phyloP scores from a whole-genome alignment of 2,888 invertebrate species.

The Lasioglossum leucozonium region DNA sequence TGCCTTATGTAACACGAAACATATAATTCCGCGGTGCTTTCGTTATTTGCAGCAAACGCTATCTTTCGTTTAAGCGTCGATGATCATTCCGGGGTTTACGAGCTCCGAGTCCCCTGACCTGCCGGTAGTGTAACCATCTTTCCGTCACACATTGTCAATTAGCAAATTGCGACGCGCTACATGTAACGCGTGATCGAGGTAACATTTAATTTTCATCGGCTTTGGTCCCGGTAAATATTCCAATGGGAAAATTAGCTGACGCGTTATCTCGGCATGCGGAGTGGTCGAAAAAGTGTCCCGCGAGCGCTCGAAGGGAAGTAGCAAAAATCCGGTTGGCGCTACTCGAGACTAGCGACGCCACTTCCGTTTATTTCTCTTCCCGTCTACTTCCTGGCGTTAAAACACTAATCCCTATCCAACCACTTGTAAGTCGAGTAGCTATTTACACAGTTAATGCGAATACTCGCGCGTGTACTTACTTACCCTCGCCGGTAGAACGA shows the following conservation, averaged over 20 bases:
- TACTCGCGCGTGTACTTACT: slow-evolving; percentile 69
- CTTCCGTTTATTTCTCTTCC: slow-evolving; percentile 63
- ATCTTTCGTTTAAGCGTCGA: slow-evolving; percentile 68
- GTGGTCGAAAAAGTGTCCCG: slow-evolving; percentile 22
- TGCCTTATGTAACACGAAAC: slow-evolving; percentile 70
- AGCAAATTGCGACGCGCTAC: neutral
- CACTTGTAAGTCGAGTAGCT: slow-evolving; percentile 75
- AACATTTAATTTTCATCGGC: too few species aligned
- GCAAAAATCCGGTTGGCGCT: slow-evolving; percentile 58
- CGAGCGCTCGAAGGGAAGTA: slow-evolving; percentile 40
- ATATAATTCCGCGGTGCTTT: slow-evolving; percentile 70
- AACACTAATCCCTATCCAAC: slow-evolving; percentile 76
- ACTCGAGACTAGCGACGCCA: slow-evolving; percentile 61
- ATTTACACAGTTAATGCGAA: slow-evolving; percentile 82
- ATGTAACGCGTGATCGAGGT: too few species aligned
- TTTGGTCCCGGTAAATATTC: neutral
- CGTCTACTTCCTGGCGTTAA: slow-evolving; percentile 67
- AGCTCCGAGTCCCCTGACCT: slow-evolving; percentile 1
- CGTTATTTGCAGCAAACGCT: slow-evolving; percentile 64
- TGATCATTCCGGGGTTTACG: slow-evolving; percentile 54
- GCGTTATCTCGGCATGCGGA: too few species aligned
- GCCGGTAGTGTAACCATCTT: too few species aligned
- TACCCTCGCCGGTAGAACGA: slow-evolving; percentile 45
- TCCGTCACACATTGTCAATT: neutral
- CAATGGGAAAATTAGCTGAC: neutral